These are phyloP conservation scores for Scaptomyza caliginosa DNA, from an alignment of 2,888 invertebrate genomes.

Conservation along the genomic window DNA sequence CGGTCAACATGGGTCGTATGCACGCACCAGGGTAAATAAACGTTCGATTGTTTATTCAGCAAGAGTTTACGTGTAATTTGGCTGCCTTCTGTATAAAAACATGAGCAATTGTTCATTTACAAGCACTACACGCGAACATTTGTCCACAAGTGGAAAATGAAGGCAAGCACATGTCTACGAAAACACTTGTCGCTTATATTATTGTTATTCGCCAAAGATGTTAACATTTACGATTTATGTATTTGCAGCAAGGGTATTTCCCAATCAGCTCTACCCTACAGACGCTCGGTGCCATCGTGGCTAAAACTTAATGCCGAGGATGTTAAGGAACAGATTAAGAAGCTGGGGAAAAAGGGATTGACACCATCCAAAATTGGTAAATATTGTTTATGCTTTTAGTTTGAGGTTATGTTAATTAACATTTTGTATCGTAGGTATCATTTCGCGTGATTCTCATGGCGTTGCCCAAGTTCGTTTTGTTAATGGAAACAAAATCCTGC, in stretches of 20 bases:
- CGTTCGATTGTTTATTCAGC: slow-evolving; percentile 43
- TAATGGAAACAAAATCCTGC: slow-evolving; percentile 98
- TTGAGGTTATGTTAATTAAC: slow-evolving; percentile 48
- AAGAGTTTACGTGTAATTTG: slow-evolving; percentile 39
- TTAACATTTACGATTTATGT: slow-evolving; percentile 11
- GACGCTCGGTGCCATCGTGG: slow-evolving; percentile 99
- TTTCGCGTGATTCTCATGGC: slow-evolving; percentile 99
- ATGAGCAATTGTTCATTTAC: background rate
- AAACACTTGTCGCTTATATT: slow-evolving; percentile 10
- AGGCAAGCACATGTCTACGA: slow-evolving; percentile 50
- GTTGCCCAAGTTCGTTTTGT: slow-evolving; percentile 99
- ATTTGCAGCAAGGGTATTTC: slow-evolving; percentile 99
- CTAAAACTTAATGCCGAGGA: slow-evolving; percentile 97
- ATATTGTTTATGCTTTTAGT: slow-evolving; percentile 19
- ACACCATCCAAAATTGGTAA: slow-evolving; percentile 99
- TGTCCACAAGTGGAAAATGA: slow-evolving; percentile 6
- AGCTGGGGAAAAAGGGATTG: slow-evolving; percentile 98
- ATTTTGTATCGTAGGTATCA: slow-evolving; percentile 89
- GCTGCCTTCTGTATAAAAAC: background rate
- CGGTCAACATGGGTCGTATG: slow-evolving; percentile 99
- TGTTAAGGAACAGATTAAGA: slow-evolving; percentile 99
- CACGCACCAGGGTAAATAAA: slow-evolving; percentile 96
- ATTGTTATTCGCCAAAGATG: background rate
- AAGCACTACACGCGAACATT: background rate
- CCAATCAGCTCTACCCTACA: slow-evolving; percentile 99